phyloP scores from a whole-genome alignment of 2,888 invertebrate genomes.

The Orthonevra nobilis region DNA sequence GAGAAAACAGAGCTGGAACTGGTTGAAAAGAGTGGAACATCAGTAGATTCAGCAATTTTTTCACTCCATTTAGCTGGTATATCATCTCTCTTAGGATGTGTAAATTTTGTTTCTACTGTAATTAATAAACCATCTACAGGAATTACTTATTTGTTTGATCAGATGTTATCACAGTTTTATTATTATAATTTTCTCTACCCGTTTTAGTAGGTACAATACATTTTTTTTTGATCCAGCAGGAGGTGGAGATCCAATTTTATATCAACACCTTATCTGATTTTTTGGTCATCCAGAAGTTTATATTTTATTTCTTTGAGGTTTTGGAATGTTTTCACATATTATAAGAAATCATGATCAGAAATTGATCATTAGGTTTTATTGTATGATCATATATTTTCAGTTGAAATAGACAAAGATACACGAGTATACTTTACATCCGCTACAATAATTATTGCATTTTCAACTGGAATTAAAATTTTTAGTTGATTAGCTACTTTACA shows the following conservation, averaged over 20 bases:
- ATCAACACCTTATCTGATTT: conserved; percentile 93
- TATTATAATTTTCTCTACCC: conserved; percentile 86
- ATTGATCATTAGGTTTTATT: conserved; percentile 91
- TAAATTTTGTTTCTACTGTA: conserved; percentile 90
- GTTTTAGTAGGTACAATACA: conserved; percentile 90
- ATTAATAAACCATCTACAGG: conserved; percentile 85
- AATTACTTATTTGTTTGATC: conserved; percentile 86
- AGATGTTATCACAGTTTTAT: conserved; percentile 84
- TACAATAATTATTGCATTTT: conserved; percentile 92
- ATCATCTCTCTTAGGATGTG: conserved; percentile 87
- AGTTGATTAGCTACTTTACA: conserved; percentile 87
- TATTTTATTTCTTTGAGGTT: conserved; percentile 91
- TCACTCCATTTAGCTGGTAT: conserved; percentile 88
- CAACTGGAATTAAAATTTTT: conserved; percentile 92
- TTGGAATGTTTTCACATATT: conserved; percentile 90
- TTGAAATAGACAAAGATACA: conserved; percentile 91
- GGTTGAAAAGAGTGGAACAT: conserved; percentile 87
- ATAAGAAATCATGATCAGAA: conserved; percentile 90
- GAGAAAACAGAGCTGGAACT: conserved; percentile 87
- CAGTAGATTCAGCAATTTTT: conserved; percentile 89
- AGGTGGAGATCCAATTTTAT: conserved; percentile 90
- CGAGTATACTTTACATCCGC: conserved; percentile 92
- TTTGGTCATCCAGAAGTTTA: conserved; percentile 94
- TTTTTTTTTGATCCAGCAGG: conserved; percentile 90
- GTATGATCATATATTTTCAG: conserved; percentile 93